Percentiles rank a stretch among this genome's conserved stretches.
phyloP scores from a whole-genome alignment of 2,888 invertebrate genomes.

The Oithona nana region DNA sequence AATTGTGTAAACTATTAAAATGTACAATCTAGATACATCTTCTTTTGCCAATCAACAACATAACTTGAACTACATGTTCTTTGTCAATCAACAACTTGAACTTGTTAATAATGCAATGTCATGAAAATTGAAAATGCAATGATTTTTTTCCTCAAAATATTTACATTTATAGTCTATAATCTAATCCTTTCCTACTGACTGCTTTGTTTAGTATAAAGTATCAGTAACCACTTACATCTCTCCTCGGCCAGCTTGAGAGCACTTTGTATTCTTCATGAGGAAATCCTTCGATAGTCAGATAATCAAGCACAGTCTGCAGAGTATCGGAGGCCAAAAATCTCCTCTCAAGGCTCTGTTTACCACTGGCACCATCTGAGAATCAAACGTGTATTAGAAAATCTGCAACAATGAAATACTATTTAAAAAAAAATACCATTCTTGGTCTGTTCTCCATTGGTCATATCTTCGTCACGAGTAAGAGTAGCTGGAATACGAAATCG shows the following conservation, averaged over 20 bases:
- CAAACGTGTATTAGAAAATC: background rate
- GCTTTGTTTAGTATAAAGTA: no score
- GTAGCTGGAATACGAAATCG: slow-evolving; percentile 25
- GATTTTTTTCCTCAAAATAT: no score
- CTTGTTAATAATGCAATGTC: no score
- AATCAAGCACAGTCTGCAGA: slow-evolving; percentile 44
- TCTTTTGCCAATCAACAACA: no score
- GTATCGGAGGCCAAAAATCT: slow-evolving; percentile 8
- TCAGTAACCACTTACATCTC: slow-evolving; percentile 79
- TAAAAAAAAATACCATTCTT: background rate
- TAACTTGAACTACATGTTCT: no score
- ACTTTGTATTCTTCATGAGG: slow-evolving; percentile 72
- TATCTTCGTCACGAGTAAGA: background rate
- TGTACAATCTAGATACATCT: no score
- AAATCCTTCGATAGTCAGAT: slow-evolving; percentile 68
- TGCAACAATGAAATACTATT: background rate
- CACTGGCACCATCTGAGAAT: slow-evolving; percentile 27
- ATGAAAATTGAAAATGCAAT: no score
- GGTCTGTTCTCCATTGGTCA: background rate
- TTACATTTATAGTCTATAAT: no score
- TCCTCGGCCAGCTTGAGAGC: slow-evolving; percentile 78
- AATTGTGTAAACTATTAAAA: no score
- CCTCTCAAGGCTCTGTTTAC: slow-evolving; percentile 38
- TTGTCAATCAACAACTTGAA: no score
- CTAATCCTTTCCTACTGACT: no score